These are phyloP conservation scores for Drosophila setosimentum DNA, from an alignment of 2,888 invertebrate species.

Conservation along the genomic window DNA sequence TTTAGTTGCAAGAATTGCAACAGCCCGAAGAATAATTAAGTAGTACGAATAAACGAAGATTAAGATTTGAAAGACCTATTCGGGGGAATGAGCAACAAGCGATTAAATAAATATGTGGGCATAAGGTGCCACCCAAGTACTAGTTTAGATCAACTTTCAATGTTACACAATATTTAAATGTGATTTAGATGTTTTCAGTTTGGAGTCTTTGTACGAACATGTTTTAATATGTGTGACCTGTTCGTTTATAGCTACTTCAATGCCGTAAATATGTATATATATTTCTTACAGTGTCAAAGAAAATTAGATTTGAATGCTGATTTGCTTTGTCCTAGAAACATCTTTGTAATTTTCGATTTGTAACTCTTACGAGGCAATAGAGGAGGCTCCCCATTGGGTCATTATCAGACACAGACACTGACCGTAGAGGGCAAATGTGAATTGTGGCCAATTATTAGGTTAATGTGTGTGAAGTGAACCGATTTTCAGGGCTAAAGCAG, in stretches of 20 bases:
- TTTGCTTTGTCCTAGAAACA: background rate
- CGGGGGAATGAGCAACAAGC: background rate
- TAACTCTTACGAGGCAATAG: slow-evolving; percentile 18
- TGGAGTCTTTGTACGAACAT: background rate
- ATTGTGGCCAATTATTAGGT: slow-evolving; percentile 68
- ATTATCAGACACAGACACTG: slow-evolving; percentile 12
- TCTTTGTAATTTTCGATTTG: background rate
- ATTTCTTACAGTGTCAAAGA: background rate
- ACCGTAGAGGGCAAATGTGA: background rate
- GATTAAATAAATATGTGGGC: background rate
- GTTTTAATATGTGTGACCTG: background rate
- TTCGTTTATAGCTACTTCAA: too few species aligned
- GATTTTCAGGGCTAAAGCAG: slow-evolving; percentile 40
- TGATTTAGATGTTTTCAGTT: background rate
- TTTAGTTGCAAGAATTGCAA: background rate
- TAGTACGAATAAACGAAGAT: background rate
- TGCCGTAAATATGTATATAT: background rate
- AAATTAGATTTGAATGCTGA: background rate
- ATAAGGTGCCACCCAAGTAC: background rate
- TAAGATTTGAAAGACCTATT: background rate
- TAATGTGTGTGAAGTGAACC: slow-evolving; percentile 68
- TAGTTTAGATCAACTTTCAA: background rate
- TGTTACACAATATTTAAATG: background rate
- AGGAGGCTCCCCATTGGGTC: slow-evolving; percentile 1
- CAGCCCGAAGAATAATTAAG: background rate